Evolutionary conservation across 2,888 invertebrate species (phyloP), one percentile per base, ranked within the genome.

Genomic region (Iselma pallidipennis): DNA sequence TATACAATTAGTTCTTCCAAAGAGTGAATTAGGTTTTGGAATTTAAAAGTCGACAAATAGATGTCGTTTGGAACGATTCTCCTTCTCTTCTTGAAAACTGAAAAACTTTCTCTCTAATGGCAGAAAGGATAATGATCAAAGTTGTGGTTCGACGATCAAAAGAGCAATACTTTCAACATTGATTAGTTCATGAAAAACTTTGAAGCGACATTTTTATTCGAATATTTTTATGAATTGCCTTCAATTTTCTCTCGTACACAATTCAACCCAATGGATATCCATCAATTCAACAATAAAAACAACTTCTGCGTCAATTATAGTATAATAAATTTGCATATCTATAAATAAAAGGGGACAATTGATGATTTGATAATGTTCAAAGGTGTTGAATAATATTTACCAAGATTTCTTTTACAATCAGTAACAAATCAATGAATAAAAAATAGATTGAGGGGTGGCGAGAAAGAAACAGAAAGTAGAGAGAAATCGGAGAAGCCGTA

Each of bases 111-210:
- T 63, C 63, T 58, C 58, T 57, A 59, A 48, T 61, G 54, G 55
- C 54, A 65, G 68, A 74, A 74, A 75, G 72, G 70, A 72, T 76
- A 77, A 77, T 77, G 76, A 77, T 76, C 65, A 68, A 74, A 76
- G 74, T 74, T 76, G 73, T 63, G 74, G 73, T 71, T 70, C 68
- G 67, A 69, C 71, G 71, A 72, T 72, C 74, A 71, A 71, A 66
- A 66, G 69, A 66, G 72, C 73, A 73, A 71, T 71, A 71, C 74
- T 72, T 72, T 69, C 71, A 71, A 76, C 77, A 74, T 75, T 78
- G 76, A 78, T 77, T 78, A 75, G 75, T 76, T 75, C 72, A 71
- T 71, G 73, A 73, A 76, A 78, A 78, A 76, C 68, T 76, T 74
- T 72, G 71, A 67, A 77, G 75, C 74, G 74, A 74, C 75, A 73